phyloP scores from a whole-genome alignment of 2,797 vertebrate genomes.

The Hirundo rustica region DNA sequence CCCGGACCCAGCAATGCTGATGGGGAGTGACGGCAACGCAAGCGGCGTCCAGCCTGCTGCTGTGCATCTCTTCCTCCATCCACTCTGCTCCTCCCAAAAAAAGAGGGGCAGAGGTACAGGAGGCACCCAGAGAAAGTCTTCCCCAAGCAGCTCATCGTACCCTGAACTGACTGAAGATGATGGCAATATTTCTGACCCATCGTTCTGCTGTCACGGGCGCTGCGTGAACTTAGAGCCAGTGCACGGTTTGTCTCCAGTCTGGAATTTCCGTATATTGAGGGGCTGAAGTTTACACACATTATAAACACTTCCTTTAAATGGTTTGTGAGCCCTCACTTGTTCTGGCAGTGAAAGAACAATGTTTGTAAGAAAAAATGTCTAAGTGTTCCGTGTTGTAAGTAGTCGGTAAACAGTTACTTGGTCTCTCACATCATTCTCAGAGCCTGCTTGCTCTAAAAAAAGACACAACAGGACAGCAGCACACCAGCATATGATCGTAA shows the following conservation, averaged over 20 bases:
- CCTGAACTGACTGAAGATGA: neutral
- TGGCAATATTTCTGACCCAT: neutral
- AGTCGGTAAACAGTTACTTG: neutral
- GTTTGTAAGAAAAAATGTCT: neutral
- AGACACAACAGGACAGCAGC: neutral
- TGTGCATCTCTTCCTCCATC: neutral
- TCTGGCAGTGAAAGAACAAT: neutral
- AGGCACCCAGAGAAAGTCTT: neutral
- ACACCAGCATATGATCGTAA: neutral
- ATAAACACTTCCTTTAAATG: constrained; percentile 1
- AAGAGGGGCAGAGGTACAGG: neutral
- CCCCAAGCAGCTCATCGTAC: neutral
- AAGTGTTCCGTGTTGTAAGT: neutral
- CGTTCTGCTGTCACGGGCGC: neutral
- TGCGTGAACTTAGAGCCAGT: neutral
- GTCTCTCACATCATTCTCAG: neutral
- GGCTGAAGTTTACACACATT: neutral
- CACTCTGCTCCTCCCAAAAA: neutral
- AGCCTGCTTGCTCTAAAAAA: neutral
- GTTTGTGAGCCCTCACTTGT: neutral
- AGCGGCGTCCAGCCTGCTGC: neutral
- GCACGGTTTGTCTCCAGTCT: neutral
- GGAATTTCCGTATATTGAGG: constrained; percentile 25
- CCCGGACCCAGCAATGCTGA: neutral
- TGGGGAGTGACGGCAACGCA: neutral